These are phyloP conservation scores for Choloepus didactylus DNA, from an alignment of 2,797 vertebrate genomes.

Conservation along the genomic window DNA sequence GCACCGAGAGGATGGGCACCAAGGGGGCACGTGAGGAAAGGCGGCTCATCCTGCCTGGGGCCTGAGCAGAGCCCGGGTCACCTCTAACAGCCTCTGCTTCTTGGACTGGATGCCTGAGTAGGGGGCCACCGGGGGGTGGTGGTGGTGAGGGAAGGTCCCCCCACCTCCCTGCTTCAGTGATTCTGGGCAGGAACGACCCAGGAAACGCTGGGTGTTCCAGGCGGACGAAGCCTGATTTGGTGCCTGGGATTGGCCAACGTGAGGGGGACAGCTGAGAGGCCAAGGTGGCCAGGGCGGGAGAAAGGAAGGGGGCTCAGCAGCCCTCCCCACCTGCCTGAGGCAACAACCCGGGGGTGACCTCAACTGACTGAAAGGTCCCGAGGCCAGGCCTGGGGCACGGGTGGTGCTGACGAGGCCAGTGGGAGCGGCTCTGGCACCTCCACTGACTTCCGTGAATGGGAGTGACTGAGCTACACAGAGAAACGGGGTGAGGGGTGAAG, in stretches of 20 bases:
- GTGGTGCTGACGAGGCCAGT: not conserved
- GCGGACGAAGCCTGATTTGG: not conserved
- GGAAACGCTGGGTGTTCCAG: not conserved
- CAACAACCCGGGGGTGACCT: not conserved
- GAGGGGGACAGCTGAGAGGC: not conserved
- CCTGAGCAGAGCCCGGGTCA: not conserved
- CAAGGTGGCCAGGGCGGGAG: not conserved
- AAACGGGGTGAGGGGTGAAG: not conserved
- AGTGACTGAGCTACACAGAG: not conserved
- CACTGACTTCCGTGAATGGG: not conserved
- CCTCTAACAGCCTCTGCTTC: not conserved
- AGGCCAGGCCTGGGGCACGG: not conserved
- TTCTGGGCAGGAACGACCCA: not conserved
- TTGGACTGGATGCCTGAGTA: not conserved
- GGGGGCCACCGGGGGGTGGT: not conserved
- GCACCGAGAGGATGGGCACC: not conserved
- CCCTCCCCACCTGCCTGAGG: not conserved
- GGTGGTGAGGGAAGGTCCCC: not conserved
- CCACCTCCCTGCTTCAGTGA: not conserved
- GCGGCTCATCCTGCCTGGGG: no score
- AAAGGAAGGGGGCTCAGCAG: accelerated
- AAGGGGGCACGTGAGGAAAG: not conserved
- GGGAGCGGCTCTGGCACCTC: not conserved
- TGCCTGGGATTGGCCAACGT: not conserved
- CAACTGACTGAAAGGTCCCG: not conserved